A percentile compares a stretch with the other conserved stretches of the same genome.
phyloP scores from a whole-genome alignment of 2,888 invertebrate genomes.

The Calliscelio sp. region DNA sequence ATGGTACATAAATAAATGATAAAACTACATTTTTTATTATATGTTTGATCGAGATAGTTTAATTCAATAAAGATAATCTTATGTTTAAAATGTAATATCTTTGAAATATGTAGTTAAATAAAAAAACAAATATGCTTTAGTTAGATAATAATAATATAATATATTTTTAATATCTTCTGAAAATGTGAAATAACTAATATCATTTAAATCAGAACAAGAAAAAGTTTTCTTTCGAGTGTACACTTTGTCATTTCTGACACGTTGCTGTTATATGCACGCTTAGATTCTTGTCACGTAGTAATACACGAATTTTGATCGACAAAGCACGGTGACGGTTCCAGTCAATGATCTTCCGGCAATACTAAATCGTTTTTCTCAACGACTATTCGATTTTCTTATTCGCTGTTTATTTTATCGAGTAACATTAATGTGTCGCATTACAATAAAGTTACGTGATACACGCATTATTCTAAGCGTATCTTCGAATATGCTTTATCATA shows the following conservation, averaged over 20 bases:
- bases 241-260: neutral
- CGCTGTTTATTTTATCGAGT: slow-evolving; percentile 9
- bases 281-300: slow-evolving; percentile 34
- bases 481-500: too few species aligned
- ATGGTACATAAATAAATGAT: too few species aligned
- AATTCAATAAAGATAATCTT: too few species aligned
- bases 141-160: too few species aligned
- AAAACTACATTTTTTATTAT: too few species aligned
- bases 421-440: slow-evolving; percentile 10
- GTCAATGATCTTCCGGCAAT: slow-evolving; percentile 37
- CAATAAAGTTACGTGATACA: slow-evolving; percentile 17
- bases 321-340: slow-evolving; percentile 28
- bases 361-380: slow-evolving; percentile 20
- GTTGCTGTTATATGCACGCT: slow-evolving; percentile 1
- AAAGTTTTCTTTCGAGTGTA: neutral
- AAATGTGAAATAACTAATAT: neutral
- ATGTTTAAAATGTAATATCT: too few species aligned
- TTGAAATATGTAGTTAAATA: too few species aligned
- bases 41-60: too few species aligned
- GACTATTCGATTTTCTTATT: slow-evolving; percentile 1
- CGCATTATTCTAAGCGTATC: neutral
- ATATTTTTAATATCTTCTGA: neutral
- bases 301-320: slow-evolving; percentile 14
- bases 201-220: neutral
- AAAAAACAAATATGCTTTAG: too few species aligned